Base-by-base conservation (phyloP, 2,888 invertebrate genomes). In the Hirtodrosophila confusa region DNA sequence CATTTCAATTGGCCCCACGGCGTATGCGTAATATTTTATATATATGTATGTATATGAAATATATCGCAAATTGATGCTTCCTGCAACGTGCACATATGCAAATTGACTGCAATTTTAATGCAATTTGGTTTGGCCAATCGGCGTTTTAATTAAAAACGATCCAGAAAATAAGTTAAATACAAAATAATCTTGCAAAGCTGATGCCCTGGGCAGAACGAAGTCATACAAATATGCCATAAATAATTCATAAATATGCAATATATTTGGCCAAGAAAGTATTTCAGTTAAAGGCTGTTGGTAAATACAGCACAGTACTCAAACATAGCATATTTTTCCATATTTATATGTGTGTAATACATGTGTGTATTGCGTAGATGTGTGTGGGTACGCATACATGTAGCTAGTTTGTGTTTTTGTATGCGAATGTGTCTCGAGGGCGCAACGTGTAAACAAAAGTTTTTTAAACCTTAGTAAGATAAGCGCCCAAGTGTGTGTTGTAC, bases 391-490 rank as follows among this genome's bases (percentile, higher is more conserved):
- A 31, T 50, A 47, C 40, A 39, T 44, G 51, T 40, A 40, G 40
- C 29, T 56, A 45, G 43, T 51, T 12, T 50, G 35, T 54, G 36
- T 58, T 27, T 44, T n/a, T 56, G 56, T 82, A 29, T 77, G 62
- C 36, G 62, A 62, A 55, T 47, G 48, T 60, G 83, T 80, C 82
- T 77, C 79, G 86, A 75, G 86, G 77, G 85, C 66, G 75, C 67
- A 71, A 73, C 68, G 82, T 86, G 85, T 84, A 84, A 84, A 84
- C 85, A 84, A 80, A 85, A 85, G 70, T 85, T 86, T 75, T 70
- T 69, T 75, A 78, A 69, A 70, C 79, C 68, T 86, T 78, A 74
- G 75, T 75, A 70, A 75, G 75, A 86, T 84, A 85, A 82, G 75
- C 80, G 69, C 67, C 61, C 60, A 55, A 65, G 61, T 58, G 47